A percentile compares a stretch with the other conserved stretches of the same genome.
Evolutionary conservation across 2,888 invertebrate genomes (phyloP).

Genomic region (Athalia cordata): DNA sequence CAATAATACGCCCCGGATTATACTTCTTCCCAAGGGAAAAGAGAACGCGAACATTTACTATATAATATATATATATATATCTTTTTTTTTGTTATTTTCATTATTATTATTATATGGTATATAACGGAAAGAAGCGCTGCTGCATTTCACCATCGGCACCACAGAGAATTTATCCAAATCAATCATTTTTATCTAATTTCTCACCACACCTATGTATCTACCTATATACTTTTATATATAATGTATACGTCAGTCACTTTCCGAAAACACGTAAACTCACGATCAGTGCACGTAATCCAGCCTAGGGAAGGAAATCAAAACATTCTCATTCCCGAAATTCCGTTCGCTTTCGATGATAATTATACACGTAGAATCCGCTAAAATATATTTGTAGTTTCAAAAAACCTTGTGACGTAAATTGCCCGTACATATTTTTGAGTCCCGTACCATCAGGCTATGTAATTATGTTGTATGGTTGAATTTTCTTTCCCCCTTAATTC

Average conservation of each 20-base stretch:
- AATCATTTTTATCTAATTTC: too few relatives aligned
- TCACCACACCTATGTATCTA: too few relatives aligned
- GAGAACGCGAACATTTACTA: neutral
- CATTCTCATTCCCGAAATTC: too few relatives aligned
- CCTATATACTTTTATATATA: too few relatives aligned
- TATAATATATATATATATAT: neutral
- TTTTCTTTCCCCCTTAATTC: neutral
- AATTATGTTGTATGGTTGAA: neutral
- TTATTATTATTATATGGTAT: neutral
- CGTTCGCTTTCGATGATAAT: too few relatives aligned
- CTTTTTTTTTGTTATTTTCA: neutral
- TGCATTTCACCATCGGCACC: too few relatives aligned
- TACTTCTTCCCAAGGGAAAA: conserved; percentile 29
- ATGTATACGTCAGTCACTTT: too few relatives aligned
- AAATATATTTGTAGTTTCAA: neutral
- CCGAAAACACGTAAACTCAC: too few relatives aligned
- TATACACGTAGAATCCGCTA: neutral
- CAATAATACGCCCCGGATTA: conserved; percentile 49
- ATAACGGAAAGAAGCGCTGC: neutral
- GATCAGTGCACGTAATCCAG: too few relatives aligned
- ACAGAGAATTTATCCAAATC: too few relatives aligned
- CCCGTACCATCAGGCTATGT: neutral
- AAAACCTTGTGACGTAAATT: too few relatives aligned
- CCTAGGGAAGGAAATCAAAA: too few relatives aligned
- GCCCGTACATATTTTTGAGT: neutral